Conservation (phyloP, 2,888 invertebrate species). For the Agrotis clavis region DNA sequence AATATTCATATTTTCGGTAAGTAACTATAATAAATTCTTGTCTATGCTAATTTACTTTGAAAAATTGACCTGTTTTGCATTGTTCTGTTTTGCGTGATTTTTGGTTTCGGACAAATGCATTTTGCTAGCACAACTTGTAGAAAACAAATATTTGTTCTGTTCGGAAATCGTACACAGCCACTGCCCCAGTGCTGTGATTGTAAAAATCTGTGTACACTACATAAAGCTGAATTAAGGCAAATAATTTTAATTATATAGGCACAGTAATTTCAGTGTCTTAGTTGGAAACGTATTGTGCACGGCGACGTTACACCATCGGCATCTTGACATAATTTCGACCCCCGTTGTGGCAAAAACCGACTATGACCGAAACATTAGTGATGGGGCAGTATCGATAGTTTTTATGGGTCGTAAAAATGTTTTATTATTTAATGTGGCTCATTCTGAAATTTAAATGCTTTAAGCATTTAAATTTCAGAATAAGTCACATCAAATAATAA, state of each 20-base stretch:
- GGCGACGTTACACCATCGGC: slow-evolving; percentile 71
- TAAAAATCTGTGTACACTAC: background rate
- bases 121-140: no score
- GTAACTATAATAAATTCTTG: no score
- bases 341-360: slow-evolving; percentile 74
- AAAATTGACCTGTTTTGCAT: no score
- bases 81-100: no score
- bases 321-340: slow-evolving; percentile 79
- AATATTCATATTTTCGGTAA: no score
- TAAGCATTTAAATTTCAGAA: no score
- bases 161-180: no score
- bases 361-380: slow-evolving; percentile 73
- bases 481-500: no score
- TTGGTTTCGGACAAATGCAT: no score
- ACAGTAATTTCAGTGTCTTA: slow-evolving; percentile 43
- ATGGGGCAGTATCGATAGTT: slow-evolving; percentile 65
- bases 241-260: slow-evolving; percentile 19
- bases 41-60: no score
- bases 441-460: background rate
- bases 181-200: no score
- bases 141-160: no score
- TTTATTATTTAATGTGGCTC: background rate
- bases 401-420: slow-evolving; percentile 40
- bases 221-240: background rate
- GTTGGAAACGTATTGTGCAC: slow-evolving; percentile 62